These are phyloP conservation scores for Conomelus anceps DNA, from an alignment of 2,888 invertebrate species.

Conservation along the genomic window DNA sequence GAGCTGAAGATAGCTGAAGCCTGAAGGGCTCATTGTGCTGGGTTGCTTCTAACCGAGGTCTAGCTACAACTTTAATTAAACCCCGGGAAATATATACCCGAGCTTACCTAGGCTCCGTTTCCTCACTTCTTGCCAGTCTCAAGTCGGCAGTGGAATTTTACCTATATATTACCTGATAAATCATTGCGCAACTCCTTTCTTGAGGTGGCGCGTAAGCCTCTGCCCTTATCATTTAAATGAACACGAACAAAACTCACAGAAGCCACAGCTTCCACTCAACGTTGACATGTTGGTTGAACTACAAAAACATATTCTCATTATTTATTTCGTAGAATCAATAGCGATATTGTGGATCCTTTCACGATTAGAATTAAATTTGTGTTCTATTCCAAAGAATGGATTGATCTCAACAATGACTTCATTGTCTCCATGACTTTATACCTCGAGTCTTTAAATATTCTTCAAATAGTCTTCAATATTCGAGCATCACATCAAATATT, in stretches of 20 bases:
- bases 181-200: background rate
- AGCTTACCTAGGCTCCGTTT: background rate
- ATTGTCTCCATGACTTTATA: too few relatives aligned
- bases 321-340: background rate
- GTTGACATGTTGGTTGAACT: background rate
- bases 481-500: too few relatives aligned
- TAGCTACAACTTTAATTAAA: slow-evolving; percentile 10
- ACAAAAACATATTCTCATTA: background rate
- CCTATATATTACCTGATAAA: slow-evolving; percentile 12
- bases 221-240: background rate
- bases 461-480: too few relatives aligned
- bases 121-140: background rate
- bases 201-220: background rate
- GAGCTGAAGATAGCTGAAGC: background rate
- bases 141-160: slow-evolving; percentile 3
- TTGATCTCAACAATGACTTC: too few relatives aligned
- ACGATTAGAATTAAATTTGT: too few relatives aligned
- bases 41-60: background rate
- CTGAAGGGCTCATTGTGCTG: slow-evolving; percentile 2
- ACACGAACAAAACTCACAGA: background rate
- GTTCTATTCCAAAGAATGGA: too few relatives aligned
- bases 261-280: background rate
- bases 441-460: too few relatives aligned
- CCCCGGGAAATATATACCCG: slow-evolving; percentile 12
- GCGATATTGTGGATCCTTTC: too few relatives aligned